A percentile compares a stretch with the other conserved stretches of the same genome.
phyloP scores from a whole-genome alignment of 2,888 invertebrate genomes.

The Eumacrocentrus americanus region DNA sequence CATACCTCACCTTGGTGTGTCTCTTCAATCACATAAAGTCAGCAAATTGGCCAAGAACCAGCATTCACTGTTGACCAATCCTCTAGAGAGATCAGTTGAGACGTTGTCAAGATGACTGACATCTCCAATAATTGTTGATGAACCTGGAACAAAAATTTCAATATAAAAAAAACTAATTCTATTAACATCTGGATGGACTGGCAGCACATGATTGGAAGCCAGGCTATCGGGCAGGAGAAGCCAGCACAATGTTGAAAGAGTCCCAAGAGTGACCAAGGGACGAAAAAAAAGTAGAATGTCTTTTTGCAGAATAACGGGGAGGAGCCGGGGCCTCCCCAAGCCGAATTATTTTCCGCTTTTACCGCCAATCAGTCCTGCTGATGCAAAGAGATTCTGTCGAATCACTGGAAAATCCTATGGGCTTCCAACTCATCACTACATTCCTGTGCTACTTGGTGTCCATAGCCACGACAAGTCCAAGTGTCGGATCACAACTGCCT shows the following conservation, averaged over 20 bases:
- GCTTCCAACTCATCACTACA: conserved; percentile 77
- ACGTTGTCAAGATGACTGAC: no score
- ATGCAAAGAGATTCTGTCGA: conserved; percentile 78
- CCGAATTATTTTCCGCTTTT: conserved; percentile 83
- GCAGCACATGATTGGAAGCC: not conserved
- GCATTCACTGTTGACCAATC: not conserved
- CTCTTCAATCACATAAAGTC: conserved; percentile 25
- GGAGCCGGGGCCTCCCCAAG: conserved; percentile 78
- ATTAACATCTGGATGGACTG: not conserved
- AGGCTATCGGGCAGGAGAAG: not conserved
- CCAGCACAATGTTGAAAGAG: not conserved
- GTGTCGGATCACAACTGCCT: conserved; percentile 72
- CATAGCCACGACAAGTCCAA: conserved; percentile 62
- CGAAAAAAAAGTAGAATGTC: conserved; percentile 64
- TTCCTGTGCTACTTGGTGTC: conserved; percentile 72
- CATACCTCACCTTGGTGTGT: not conserved
- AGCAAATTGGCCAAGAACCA: conserved; percentile 32
- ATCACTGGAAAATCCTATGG: conserved; percentile 81
- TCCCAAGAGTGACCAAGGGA: not conserved
- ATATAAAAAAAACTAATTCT: no score
- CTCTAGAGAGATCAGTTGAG: not conserved
- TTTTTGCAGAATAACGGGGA: conserved; percentile 82
- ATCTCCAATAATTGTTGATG: no score
- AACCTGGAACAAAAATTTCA: no score
- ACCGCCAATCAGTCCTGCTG: conserved; percentile 82